A percentile compares a stretch with the other conserved stretches of the same genome.
Conservation (phyloP, 2,113 vertebrate genomes). For the Hypanus sabinus region DNA sequence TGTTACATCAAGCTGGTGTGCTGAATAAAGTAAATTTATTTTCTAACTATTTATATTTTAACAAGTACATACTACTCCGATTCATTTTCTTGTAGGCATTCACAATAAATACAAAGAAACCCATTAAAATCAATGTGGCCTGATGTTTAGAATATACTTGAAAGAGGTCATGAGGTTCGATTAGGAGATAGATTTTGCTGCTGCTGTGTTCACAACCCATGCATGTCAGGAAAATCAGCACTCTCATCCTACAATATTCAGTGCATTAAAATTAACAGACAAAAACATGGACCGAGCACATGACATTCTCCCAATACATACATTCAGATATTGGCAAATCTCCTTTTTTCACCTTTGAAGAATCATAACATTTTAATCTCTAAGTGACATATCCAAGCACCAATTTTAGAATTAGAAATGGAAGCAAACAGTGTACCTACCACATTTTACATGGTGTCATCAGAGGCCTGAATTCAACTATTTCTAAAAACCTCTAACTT, state of each 20-base stretch:
- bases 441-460: neutral
- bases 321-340: neutral
- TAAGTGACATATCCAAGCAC: slow-evolving; percentile 1
- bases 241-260: neutral
- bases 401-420: neutral
- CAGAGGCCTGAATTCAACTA: neutral
- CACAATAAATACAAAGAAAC: no score
- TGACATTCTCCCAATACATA: neutral
- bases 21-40: no score
- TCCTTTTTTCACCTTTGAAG: neutral
- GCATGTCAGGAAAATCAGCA: neutral
- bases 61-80: no score
- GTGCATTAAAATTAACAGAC: neutral
- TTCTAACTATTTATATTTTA: no score
- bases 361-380: neutral
- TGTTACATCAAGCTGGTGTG: no score
- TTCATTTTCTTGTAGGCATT: no score
- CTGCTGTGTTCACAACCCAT: neutral
- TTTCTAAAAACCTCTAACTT: neutral
- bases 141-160: neutral
- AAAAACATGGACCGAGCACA: neutral
- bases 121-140: no score
- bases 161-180: neutral
- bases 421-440: neutral
- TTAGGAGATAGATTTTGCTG: neutral